Conservation (phyloP, 2,113 vertebrate genomes). For the Coreoperca whiteheadi region DNA sequence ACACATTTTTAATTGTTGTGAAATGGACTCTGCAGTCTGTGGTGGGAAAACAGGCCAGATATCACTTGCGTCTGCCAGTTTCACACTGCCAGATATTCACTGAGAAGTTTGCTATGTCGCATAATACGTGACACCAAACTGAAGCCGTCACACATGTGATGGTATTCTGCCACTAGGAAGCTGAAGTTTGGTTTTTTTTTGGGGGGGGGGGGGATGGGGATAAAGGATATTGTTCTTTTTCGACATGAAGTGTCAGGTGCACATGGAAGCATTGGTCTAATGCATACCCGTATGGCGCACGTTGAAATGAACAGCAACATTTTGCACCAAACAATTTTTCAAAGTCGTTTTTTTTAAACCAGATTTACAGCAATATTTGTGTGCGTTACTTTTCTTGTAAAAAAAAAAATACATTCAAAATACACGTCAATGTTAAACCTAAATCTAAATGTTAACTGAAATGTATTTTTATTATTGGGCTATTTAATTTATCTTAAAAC, state of each 20-base stretch:
- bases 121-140: slow-evolving; percentile 37
- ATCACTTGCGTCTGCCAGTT: slow-evolving; percentile 36
- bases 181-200: slow-evolving; percentile 6
- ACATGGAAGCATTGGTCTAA: slow-evolving; percentile 13
- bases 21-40: slow-evolving; percentile 59
- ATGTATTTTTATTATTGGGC: too few relatives aligned
- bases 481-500: too few relatives aligned
- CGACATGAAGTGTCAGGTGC: background rate
- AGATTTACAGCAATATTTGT: too few relatives aligned
- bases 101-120: slow-evolving; percentile 39
- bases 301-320: too few relatives aligned
- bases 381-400: too few relatives aligned
- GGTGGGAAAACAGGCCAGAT: slow-evolving; percentile 49
- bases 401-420: too few relatives aligned
- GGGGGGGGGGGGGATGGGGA: too few relatives aligned
- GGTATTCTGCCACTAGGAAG: slow-evolving; percentile 6
- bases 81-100: slow-evolving; percentile 36
- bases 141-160: slow-evolving; percentile 38
- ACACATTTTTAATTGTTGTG: slow-evolving; percentile 68
- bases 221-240: background rate
- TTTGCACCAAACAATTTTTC: too few relatives aligned
- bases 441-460: too few relatives aligned
- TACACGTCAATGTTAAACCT: too few relatives aligned
- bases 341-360: too few relatives aligned
- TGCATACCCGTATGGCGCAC: background rate